Conservation (phyloP, 2,888 invertebrate genomes). For the Encarsia formosa region DNA sequence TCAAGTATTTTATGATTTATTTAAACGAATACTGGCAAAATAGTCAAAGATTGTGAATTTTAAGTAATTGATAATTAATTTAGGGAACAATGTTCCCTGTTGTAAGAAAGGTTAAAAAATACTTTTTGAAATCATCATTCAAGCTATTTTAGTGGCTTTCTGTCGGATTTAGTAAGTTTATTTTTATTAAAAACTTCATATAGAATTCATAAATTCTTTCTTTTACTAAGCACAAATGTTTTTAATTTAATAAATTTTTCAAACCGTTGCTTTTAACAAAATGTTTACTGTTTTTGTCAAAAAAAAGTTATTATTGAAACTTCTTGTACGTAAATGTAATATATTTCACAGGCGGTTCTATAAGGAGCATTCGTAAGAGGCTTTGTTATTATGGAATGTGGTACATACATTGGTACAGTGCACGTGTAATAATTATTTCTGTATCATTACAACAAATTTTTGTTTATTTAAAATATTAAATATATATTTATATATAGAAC, state of each 20-base stretch:
- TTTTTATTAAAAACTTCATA: too few species aligned
- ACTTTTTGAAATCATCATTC: too few species aligned
- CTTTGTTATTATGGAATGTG: constrained; percentile 23
- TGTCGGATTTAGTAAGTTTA: too few species aligned
- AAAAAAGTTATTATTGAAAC: constrained; percentile 17
- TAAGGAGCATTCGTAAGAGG: constrained; percentile 17
- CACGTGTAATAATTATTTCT: constrained; percentile 14
- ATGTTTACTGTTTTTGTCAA: not conserved
- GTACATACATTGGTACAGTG: constrained; percentile 26
- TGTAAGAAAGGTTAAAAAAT: too few species aligned
- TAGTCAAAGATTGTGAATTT: too few species aligned
- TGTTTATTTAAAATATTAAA: constrained; percentile 1
- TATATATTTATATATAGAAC: constrained; percentile 7
- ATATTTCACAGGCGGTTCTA: constrained; percentile 20
- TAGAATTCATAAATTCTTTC: too few species aligned
- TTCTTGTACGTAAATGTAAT: constrained; percentile 21
- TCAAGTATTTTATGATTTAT: constrained; percentile 6
- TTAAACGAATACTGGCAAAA: too few species aligned
- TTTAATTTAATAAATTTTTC: not conserved
- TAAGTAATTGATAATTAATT: too few species aligned
- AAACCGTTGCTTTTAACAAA: not conserved
- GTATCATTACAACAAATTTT: constrained; percentile 9
- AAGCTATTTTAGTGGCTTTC: too few species aligned
- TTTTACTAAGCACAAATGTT: too few species aligned
- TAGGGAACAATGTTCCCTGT: too few species aligned